These are phyloP conservation scores for Listronotus oregonensis DNA, from an alignment of 1,140 invertebrate genomes.

Conservation along the genomic window DNA sequence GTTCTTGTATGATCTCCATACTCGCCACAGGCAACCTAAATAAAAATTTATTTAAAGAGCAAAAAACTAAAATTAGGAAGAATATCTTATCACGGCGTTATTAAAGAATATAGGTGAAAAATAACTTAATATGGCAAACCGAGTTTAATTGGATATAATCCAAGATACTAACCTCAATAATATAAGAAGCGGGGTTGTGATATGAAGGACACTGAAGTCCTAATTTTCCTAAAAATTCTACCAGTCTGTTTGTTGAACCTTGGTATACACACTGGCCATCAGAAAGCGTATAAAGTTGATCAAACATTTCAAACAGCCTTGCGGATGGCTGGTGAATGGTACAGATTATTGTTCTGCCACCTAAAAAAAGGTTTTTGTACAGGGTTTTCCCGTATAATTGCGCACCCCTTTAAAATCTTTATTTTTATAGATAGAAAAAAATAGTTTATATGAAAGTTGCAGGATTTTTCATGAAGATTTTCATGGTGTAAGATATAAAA, in stretches of 20 bases:
- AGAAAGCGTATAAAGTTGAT: slow-evolving; percentile 90
- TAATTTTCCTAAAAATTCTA: slow-evolving; percentile 84
- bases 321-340: slow-evolving; percentile 98
- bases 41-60: background rate
- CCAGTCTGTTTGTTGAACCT: slow-evolving; percentile 80
- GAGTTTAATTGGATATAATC: too few species aligned
- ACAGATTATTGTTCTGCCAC: slow-evolving; percentile 91
- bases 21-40: slow-evolving; percentile 88
- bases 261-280: slow-evolving; percentile 95
- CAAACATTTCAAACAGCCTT: slow-evolving; percentile 95
- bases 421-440: too few species aligned
- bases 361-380: too few species aligned
- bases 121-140: too few species aligned
- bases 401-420: too few species aligned
- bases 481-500: too few species aligned
- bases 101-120: too few species aligned
- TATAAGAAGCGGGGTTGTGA: slow-evolving; percentile 96
- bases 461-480: too few species aligned
- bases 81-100: too few species aligned
- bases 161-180: slow-evolving; percentile 66
- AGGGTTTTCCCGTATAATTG: too few species aligned
- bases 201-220: slow-evolving; percentile 90
- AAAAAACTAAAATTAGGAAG: background rate
- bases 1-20: slow-evolving; percentile 89
- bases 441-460: too few species aligned